Conservation (phyloP, 2,113 vertebrate genomes). For the Rhadina sibilatrix region DNA sequence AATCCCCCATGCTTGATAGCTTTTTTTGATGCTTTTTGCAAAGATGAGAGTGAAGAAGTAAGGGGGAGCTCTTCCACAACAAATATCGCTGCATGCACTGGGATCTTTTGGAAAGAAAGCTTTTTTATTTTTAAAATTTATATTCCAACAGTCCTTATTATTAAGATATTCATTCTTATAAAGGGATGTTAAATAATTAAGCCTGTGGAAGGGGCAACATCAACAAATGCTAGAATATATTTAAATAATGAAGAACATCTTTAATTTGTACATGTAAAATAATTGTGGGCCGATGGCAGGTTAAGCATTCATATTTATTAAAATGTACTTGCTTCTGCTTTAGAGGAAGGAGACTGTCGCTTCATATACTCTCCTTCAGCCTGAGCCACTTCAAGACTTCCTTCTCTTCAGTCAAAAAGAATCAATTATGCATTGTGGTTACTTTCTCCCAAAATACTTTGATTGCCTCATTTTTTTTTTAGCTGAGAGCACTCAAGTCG, state of each 20-base stretch:
- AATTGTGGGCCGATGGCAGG: constrained; percentile 57
- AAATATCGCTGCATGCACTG: constrained; percentile 56
- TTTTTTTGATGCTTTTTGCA: constrained; percentile 49
- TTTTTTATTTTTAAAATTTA: neutral
- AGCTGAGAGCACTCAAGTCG: constrained; percentile 41
- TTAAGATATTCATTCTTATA: constrained; percentile 78
- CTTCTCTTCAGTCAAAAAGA: constrained; percentile 63
- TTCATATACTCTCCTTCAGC: constrained; percentile 39
- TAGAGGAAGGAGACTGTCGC: constrained; percentile 37
- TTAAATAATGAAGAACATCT: constrained; percentile 77
- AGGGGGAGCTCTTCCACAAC: constrained; percentile 83
- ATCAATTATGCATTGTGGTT: constrained; percentile 63
- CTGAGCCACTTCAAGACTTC: constrained; percentile 64
- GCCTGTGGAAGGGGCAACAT: constrained; percentile 56
- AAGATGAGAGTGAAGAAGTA: constrained; percentile 71
- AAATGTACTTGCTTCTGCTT: constrained; percentile 40
- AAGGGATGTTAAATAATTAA: constrained; percentile 75
- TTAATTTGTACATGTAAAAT: constrained; percentile 68
- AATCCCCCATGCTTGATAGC: neutral
- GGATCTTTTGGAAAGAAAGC: constrained; percentile 66
- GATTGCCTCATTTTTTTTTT: constrained; percentile 66
- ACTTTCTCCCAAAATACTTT: constrained; percentile 64
- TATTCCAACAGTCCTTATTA: constrained; percentile 61
- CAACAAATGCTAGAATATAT: constrained; percentile 74
- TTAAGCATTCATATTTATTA: constrained; percentile 60